Evolutionary conservation across 2,888 invertebrate genomes (phyloP), one percentile per base, ranked within the genome.

Genomic region (Diarsia mendica): DNA sequence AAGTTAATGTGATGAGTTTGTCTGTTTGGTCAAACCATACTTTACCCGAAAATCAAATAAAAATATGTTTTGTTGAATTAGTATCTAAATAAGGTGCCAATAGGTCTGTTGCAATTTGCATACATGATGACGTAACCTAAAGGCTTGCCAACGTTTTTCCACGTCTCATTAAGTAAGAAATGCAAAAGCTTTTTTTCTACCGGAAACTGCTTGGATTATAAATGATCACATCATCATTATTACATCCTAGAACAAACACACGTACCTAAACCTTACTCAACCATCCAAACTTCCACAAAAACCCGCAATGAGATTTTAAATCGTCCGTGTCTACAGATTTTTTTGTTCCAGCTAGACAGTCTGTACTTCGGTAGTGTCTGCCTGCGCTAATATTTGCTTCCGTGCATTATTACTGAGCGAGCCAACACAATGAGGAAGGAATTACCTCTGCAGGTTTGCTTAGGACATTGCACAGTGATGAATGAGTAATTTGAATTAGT

Each of bases 301-400:
- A 77, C 76, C 67, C 53, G 88, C 86, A 90, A 89, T 91, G 80
- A 90, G 89, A 89, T 83, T 85, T 84, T 86, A 86, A 87, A 85
- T 55, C 53, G 84, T 86, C 33, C 67, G 44, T 87, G 80, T 92
- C 91, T 89, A 91, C 89, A 80, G 86, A 80, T 92, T 92, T 92
- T 93, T 94, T 93, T 88, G 88, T 92, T 91, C 91, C n/a, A n/a
- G n/a, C n/a, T 89, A 73, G 79, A 87, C 87, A 80, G 89, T 89
- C 39, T 61, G 61, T 61, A 61, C 28, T 61, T n/a, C 89, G 88
- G 88, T 88, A 86, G 91, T 91, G 94, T 94, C 95, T 95, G 94
- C 91, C 93, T 93, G 93, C 87, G 94, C 94, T 94, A 96, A 96
- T 96, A 96, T 96, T 96, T 96, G 91, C 94, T 85, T 90, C 87